These are phyloP conservation scores for Dicyrtomina minuta DNA, from an alignment of 2,888 invertebrate genomes.

Conservation along the genomic window DNA sequence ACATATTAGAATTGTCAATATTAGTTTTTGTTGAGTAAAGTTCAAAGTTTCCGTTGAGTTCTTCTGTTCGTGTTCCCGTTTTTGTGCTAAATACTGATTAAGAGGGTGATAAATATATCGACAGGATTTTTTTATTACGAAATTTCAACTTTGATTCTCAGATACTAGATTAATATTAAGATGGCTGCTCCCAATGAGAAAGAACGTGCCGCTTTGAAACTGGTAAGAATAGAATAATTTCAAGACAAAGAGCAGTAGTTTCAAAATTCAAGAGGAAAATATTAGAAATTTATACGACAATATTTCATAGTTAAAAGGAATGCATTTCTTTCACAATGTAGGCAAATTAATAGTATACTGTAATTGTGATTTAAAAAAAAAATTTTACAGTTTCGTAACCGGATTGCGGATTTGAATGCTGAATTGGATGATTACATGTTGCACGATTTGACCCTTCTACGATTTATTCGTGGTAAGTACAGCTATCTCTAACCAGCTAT, in stretches of 20 bases:
- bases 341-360: not conserved
- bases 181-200: constrained; percentile 10
- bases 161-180: not conserved
- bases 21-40: not conserved
- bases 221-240: too few relatives aligned
- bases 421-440: constrained; percentile 12
- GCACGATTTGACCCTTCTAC: not conserved
- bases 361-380: not conserved
- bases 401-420: not conserved
- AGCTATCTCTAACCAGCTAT: not conserved
- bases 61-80: not conserved
- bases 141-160: not conserved
- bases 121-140: not conserved
- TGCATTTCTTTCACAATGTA: not conserved
- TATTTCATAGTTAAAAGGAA: not conserved
- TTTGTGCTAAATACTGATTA: not conserved
- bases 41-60: not conserved
- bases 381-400: constrained; percentile 6
- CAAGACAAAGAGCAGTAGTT: too few relatives aligned
- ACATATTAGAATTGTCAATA: not conserved
- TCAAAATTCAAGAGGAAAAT: too few relatives aligned
- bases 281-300: too few relatives aligned
- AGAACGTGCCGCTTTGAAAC: constrained; percentile 9
- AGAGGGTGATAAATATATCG: not conserved
- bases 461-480: constrained; percentile 16